These are phyloP conservation scores for Meiosimyza platycephala DNA, from an alignment of 2,888 invertebrate genomes.

Conservation along the genomic window DNA sequence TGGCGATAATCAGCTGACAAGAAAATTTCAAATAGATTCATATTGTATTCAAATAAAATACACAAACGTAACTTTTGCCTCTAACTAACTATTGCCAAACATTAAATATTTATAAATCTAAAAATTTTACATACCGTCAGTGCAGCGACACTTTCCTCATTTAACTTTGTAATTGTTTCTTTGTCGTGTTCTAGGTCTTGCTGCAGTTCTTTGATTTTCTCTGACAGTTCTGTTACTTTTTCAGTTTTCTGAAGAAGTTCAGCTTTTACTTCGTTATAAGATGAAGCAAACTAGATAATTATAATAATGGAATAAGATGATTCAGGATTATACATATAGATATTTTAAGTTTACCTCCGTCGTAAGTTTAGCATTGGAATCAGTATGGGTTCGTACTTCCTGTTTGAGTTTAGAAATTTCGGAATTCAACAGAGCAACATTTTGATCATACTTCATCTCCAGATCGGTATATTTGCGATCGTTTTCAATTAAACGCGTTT, in stretches of 20 bases:
- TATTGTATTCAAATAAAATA: too few relatives aligned
- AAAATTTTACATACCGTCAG: background rate
- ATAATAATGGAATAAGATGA: background rate
- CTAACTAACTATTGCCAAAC: too few relatives aligned
- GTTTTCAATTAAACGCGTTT: conserved; percentile 28
- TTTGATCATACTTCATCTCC: conserved; percentile 41
- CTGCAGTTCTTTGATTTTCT: conserved; percentile 14
- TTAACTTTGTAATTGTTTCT: background rate
- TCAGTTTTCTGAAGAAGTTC: conserved; percentile 42
- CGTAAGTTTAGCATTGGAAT: conserved; percentile 23
- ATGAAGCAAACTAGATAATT: conserved; percentile 26
- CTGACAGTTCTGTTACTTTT: conserved; percentile 9
- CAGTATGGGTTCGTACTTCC: conserved; percentile 26
- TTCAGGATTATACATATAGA: background rate
- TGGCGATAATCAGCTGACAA: too few relatives aligned
- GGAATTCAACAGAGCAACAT: conserved; percentile 12
- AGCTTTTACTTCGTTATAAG: conserved; percentile 31
- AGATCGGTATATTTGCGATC: conserved; percentile 42
- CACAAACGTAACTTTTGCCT: too few relatives aligned
- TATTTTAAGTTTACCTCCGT: conserved; percentile 20
- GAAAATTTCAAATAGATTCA: too few relatives aligned
- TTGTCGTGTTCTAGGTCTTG: conserved; percentile 4
- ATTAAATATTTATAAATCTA: too few relatives aligned
- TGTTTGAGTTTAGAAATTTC: conserved; percentile 34
- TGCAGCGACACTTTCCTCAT: background rate